phyloP scores from a whole-genome alignment of 1,140 invertebrate genomes.

The Aphaenogaster ashmeadi region DNA sequence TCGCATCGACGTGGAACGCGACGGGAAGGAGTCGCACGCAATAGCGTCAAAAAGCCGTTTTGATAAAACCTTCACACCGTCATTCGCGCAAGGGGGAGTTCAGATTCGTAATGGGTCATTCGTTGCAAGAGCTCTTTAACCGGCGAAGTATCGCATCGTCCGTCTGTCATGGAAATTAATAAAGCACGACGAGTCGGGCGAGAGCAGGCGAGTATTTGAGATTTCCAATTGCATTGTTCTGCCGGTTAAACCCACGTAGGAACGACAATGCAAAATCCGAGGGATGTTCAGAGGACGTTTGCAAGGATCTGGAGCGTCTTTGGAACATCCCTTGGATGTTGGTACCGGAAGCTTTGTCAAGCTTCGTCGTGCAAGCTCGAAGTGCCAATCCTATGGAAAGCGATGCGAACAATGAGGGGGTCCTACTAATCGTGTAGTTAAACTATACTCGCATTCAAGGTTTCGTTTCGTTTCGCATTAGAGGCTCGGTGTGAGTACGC shows the following conservation, averaged over 20 bases:
- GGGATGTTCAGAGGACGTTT: neutral
- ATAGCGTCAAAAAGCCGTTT: constrained; percentile 1
- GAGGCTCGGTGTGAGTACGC: constrained; percentile 15
- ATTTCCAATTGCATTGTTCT: neutral
- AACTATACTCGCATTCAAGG: constrained; percentile 27
- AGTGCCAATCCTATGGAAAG: neutral
- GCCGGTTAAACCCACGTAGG: constrained; percentile 6
- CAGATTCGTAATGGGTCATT: constrained; percentile 30
- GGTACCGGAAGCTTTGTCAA: neutral
- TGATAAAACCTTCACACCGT: constrained; percentile 14
- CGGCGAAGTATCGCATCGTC: constrained; percentile 9
- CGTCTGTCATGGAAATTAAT: constrained; percentile 56
- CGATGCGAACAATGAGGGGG: constrained; percentile 7
- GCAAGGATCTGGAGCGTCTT: neutral
- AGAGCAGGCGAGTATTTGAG: constrained; percentile 8
- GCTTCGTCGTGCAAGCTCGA: neutral
- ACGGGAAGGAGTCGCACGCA: neutral
- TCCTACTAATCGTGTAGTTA: neutral
- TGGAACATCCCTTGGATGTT: neutral
- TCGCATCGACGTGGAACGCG: constrained; percentile 4
- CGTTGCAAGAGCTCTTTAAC: constrained; percentile 46
- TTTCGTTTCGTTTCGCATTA: constrained; percentile 10
- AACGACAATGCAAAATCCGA: neutral
- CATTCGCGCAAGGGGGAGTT: neutral
- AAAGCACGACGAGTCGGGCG: constrained; percentile 5